Conservation (phyloP, 2,888 invertebrate species). For the Smittia sp. region DNA sequence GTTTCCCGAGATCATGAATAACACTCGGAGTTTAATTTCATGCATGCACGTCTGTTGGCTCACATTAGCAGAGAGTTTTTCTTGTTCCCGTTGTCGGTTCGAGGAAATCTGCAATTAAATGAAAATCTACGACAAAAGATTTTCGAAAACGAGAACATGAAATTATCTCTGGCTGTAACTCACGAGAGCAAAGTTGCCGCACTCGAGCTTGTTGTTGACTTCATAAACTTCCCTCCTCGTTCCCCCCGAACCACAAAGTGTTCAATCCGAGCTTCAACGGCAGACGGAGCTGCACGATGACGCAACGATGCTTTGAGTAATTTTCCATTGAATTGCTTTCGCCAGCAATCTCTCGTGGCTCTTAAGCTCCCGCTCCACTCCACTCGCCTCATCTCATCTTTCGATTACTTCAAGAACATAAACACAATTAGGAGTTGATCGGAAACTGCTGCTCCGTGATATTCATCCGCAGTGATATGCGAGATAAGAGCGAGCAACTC, state of each 20-base stretch:
- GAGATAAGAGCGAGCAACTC: slow-evolving; percentile 20
- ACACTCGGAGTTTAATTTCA: background rate
- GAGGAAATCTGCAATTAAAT: too few relatives aligned
- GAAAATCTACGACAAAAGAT: too few relatives aligned
- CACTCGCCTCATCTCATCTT: background rate
- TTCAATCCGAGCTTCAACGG: too few relatives aligned
- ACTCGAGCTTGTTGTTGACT: too few relatives aligned
- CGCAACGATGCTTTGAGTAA: too few relatives aligned
- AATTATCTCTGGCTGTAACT: too few relatives aligned
- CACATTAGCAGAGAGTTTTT: background rate
- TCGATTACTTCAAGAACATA: slow-evolving; percentile 9
- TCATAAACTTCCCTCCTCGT: too few relatives aligned
- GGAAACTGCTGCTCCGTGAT: background rate
- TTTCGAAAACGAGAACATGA: too few relatives aligned
- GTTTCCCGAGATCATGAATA: background rate
- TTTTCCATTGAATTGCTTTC: background rate
- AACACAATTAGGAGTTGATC: background rate
- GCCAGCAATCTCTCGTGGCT: too few relatives aligned
- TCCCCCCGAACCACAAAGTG: too few relatives aligned
- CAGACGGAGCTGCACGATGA: too few relatives aligned
- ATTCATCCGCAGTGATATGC: background rate
- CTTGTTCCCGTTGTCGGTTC: background rate
- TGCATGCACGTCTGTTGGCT: background rate
- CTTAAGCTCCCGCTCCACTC: background rate
- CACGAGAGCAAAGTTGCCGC: too few relatives aligned